Base-by-base conservation (phyloP, 1,140 invertebrate genomes). In the Nilaparvata lugens region DNA sequence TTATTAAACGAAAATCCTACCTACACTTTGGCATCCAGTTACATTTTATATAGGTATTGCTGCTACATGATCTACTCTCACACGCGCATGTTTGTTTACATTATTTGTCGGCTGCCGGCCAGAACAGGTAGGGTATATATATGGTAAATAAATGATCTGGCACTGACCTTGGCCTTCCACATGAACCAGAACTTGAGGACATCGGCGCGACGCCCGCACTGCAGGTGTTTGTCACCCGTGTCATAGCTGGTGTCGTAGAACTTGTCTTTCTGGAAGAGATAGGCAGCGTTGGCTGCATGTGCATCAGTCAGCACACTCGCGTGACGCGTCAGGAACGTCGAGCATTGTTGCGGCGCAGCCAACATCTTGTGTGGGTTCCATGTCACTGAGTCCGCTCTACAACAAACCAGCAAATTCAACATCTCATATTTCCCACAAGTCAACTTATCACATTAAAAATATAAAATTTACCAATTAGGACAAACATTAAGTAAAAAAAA, bases 141-240 rank as follows among this genome's bases (percentile, higher is more conserved):
- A n/a, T n/a, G n/a, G n/a, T n/a, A n/a, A n/a, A n/a, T n/a, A n/a
- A n/a, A n/a, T n/a, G n/a, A n/a, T n/a, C n/a, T n/a, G n/a, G n/a
- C 7, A 35, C 31, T 35, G 31, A 79, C 78, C 72, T 95, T 95
- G 1, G 91, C 91, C 68, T 93, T 93, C 95, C 95, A 97, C 93
- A 96, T 96, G 65, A 94, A 86, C 95, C 95, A 98, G 68, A 97
- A 91, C 72, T 97, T 97, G 48, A 97, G 80, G 2, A 96, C 89
- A 69, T 98, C 95, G 11, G 92, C 94, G 62, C 92, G 81, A n/a
- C 95, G 79, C 0, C 95, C 95, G 69, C 95, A 95, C 70, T 89
- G 87, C 18, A 98, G 85, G 62, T 95, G 89, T 70, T 97, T 97
- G 71, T 97, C 95, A 0, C 95, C 95, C 0, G 88, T 92, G 69